Evolutionary conservation across 2,113 vertebrate species (phyloP), one percentile per base, ranked within the genome.

Genomic region (Ctenomys sociabilis): DNA sequence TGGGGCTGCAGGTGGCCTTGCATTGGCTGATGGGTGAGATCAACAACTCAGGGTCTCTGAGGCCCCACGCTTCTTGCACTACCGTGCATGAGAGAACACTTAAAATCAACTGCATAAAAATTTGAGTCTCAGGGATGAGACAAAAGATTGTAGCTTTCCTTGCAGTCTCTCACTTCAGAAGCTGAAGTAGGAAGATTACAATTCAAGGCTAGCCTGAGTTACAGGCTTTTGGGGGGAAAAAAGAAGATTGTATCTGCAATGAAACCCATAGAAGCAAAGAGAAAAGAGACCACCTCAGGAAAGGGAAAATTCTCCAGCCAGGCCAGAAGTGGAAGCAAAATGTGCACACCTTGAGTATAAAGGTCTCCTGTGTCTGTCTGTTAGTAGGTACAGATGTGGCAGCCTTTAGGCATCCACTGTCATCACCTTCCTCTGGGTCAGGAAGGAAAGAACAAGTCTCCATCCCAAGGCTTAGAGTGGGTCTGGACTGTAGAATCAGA

Each of bases 371-470:
- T n/a, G 49, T 32, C 26, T 85, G 37, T 19, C 10, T 24, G n/a
- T 32, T 11, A 21, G 7, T n/a, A 28, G 19, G 21, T 21, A 26
- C 7, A 4, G 12, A 0, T 30, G 6, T 22, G 16, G 45, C n/a
- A 22, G 24, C 7, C 9, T 45, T 32, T 21, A 17, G 3, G 59
- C 30, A 14, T 30, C 1, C 1, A 16, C 13, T 0, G 40, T 4
- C 45, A 37, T n/a, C 59, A 19, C 59, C 6, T 0, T 17, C 37
- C 37, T 45, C 26, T 6, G n/a, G 22, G n/a, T 32, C 7, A 4
- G 28, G n/a, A 54, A 57, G 59, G 1, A 35, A 63, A 63, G 5
- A 26, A 63, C 21, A 63, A 63, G 24, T 63, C 24, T 12, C 54
- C 4, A 0, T 0, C 43, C 17, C 7, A 8, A 45, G 4, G 40